Evolutionary conservation across 2,797 vertebrate genomes (phyloP).

Genomic region (Bucorvus abyssinicus): DNA sequence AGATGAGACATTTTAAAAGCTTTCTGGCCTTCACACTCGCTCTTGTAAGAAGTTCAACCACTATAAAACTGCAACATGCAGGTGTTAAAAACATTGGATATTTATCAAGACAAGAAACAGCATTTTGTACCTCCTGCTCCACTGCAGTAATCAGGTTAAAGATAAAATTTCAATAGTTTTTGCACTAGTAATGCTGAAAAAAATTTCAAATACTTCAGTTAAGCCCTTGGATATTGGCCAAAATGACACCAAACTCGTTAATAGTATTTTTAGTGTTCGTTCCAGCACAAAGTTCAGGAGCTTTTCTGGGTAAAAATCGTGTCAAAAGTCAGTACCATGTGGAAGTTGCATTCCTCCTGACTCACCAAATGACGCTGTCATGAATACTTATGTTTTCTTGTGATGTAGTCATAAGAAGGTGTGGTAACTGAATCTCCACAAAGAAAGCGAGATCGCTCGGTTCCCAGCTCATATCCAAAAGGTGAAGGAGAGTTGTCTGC

Average conservation of each 20-base stretch:
- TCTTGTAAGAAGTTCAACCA: neutral
- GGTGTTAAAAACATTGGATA: neutral
- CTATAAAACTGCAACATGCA: neutral
- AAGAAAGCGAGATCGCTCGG: constrained; percentile 90
- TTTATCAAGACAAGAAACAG: neutral
- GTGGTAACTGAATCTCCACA: constrained; percentile 87
- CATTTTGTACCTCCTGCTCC: neutral
- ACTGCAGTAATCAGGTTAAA: neutral
- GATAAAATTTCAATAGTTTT: neutral
- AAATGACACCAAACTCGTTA: neutral
- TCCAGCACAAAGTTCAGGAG: neutral
- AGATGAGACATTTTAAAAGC: neutral
- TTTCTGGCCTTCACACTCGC: neutral
- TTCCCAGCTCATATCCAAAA: constrained; percentile 96
- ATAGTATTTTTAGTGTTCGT: neutral
- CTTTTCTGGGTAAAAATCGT: neutral
- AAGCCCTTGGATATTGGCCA: neutral
- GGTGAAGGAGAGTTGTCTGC: constrained; percentile 92
- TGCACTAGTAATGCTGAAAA: neutral
- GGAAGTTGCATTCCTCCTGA: neutral
- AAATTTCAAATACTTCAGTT: neutral
- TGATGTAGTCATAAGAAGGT: constrained; percentile 90
- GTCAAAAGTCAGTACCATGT: neutral
- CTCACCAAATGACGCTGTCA: constrained; percentile 91
- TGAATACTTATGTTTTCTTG: constrained; percentile 97